Percentiles rank a stretch among this genome's conserved stretches.
Conservation (phyloP, 2,888 invertebrate species). For the Hypomecis punctinalis region DNA sequence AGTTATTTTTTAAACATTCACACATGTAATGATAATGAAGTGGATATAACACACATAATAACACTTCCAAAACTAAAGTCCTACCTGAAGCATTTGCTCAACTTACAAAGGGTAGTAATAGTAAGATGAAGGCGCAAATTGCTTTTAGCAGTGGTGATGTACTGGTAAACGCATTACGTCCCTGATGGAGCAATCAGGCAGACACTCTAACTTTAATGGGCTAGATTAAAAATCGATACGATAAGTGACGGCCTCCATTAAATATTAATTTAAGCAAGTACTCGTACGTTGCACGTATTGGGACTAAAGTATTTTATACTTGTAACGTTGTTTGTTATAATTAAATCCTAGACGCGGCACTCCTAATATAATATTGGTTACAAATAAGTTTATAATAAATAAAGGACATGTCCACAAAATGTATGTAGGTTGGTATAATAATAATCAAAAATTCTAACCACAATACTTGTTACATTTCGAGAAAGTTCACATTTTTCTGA, state of each 20-base stretch:
- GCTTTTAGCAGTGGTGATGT: constrained; percentile 68
- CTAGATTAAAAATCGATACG: constrained; percentile 69
- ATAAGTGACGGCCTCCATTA: constrained; percentile 42
- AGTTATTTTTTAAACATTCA: too few relatives aligned
- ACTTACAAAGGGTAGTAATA: constrained; percentile 53
- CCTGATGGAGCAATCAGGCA: constrained; percentile 70
- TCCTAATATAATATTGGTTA: too few relatives aligned
- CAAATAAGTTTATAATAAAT: too few relatives aligned
- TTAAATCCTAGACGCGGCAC: too few relatives aligned
- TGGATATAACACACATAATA: background rate
- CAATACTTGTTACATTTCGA: too few relatives aligned
- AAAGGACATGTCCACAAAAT: too few relatives aligned
- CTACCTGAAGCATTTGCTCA: constrained; percentile 37
- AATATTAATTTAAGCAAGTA: constrained; percentile 23
- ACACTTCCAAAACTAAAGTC: background rate
- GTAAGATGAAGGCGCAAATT: constrained; percentile 64
- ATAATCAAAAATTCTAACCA: too few relatives aligned
- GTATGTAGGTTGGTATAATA: too few relatives aligned
- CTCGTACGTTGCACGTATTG: constrained; percentile 13
- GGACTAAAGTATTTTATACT: background rate
- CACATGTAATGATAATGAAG: too few relatives aligned
- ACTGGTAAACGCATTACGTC: constrained; percentile 65
- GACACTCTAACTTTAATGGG: constrained; percentile 69
- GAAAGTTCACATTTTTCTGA: too few relatives aligned
- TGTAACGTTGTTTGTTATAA: too few relatives aligned